phyloP scores from a whole-genome alignment of 2,113 vertebrate species.

The Piaya cayana region DNA sequence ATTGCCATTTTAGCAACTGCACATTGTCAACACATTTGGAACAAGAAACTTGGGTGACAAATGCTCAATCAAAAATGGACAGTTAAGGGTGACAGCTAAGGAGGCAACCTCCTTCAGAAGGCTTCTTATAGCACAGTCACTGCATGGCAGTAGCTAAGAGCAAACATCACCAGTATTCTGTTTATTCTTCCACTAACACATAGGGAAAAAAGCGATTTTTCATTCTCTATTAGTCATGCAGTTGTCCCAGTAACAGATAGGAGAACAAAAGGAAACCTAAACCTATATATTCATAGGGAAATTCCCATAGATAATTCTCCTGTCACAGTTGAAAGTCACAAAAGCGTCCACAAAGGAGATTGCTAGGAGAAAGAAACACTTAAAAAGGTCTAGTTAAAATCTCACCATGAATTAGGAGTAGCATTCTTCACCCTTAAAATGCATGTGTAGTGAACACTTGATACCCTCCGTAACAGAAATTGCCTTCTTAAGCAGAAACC shows the following conservation, averaged over 20 bases:
- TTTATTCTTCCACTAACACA: background rate
- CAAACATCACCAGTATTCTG: background rate
- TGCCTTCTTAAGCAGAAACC: background rate
- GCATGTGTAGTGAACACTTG: background rate
- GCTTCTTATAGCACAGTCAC: background rate
- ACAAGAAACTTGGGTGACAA: background rate
- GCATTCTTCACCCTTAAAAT: background rate
- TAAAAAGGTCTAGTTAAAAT: background rate
- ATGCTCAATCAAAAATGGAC: background rate
- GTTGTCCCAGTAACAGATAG: background rate
- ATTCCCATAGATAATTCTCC: background rate
- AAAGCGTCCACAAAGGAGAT: background rate
- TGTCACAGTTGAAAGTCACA: background rate
- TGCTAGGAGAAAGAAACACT: background rate
- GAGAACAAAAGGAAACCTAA: background rate
- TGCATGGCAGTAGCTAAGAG: background rate
- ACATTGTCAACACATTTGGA: background rate
- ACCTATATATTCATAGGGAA: background rate
- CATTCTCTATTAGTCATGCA: background rate
- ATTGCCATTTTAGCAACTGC: background rate
- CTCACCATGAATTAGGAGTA: background rate
- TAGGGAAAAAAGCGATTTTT: background rate
- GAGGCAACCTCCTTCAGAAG: background rate
- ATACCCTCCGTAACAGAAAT: background rate
- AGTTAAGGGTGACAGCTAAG: background rate